These are phyloP conservation scores for Lissonota sp. DNA, from an alignment of 2,888 invertebrate species.

Conservation along the genomic window DNA sequence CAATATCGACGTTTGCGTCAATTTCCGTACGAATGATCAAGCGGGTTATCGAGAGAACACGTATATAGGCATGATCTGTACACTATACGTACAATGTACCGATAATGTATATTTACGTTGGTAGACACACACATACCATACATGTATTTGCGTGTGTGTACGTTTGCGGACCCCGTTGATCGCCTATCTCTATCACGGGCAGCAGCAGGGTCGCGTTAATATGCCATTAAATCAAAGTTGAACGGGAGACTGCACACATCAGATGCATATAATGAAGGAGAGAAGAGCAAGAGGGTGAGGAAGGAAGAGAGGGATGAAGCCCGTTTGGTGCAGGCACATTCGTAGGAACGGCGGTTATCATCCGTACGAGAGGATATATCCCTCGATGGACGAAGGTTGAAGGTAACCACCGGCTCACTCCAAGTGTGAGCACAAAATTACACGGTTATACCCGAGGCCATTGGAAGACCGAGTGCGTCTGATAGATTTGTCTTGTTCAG, in stretches of 20 bases:
- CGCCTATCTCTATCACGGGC: slow-evolving; percentile 68
- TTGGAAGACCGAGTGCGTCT: slow-evolving; percentile 64
- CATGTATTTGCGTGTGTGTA: slow-evolving; percentile 14
- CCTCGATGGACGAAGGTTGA: slow-evolving; percentile 28
- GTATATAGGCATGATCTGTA: slow-evolving; percentile 13
- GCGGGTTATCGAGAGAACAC: slow-evolving; percentile 44
- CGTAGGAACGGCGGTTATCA: slow-evolving; percentile 39
- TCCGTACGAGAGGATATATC: slow-evolving; percentile 28
- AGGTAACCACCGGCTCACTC: slow-evolving; percentile 62
- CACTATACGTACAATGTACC: slow-evolving; percentile 10
- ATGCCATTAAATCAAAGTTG: slow-evolving; percentile 79
- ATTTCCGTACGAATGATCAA: slow-evolving; percentile 46
- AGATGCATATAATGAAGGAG: slow-evolving; percentile 71
- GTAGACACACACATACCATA: too few relatives aligned
- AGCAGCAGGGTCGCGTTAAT: slow-evolving; percentile 74
- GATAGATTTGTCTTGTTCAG: slow-evolving; percentile 75
- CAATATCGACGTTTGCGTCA: slow-evolving; percentile 28
- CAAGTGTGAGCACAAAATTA: slow-evolving; percentile 70
- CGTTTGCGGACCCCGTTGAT: slow-evolving; percentile 67
- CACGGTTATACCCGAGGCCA: slow-evolving; percentile 59
- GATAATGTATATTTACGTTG: slow-evolving; percentile 8
- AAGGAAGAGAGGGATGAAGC: slow-evolving; percentile 57
- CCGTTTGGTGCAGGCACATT: slow-evolving; percentile 62
- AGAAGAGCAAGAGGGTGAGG: slow-evolving; percentile 52
- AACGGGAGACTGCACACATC: slow-evolving; percentile 76